Evolutionary conservation across 2,113 vertebrate species (phyloP).

Genomic region (cattle (Bos taurus)): DNA sequence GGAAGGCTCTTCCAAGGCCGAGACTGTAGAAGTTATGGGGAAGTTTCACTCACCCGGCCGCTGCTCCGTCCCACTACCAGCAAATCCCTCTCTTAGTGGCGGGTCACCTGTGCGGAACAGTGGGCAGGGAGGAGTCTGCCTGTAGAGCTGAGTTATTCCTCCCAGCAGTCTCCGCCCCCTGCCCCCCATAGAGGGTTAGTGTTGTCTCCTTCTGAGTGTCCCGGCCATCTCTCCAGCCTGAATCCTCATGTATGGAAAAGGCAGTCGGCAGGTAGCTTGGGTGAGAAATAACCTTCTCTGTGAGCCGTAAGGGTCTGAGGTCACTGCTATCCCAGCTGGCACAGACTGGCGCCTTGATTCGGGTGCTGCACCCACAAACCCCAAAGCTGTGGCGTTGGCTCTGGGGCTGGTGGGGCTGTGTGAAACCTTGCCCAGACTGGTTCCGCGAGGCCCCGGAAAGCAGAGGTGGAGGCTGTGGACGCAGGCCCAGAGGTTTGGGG

Average conservation of each 20-base stretch:
- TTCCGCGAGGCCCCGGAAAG: accelerated
- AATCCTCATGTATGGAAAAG: accelerated
- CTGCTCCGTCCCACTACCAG: accelerated
- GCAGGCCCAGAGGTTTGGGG: neutral
- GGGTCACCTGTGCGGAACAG: accelerated
- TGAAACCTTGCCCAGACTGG: accelerated
- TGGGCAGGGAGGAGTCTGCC: accelerated
- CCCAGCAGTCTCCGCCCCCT: accelerated
- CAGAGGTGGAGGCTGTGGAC: neutral
- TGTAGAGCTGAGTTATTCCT: accelerated
- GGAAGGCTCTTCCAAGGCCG: too few relatives aligned
- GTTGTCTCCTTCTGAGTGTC: neutral
- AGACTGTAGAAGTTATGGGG: accelerated
- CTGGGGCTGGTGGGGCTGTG: neutral
- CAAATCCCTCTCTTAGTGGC: neutral
- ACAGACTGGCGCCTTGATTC: accelerated
- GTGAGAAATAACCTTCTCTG: too few relatives aligned
- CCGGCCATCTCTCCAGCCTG: accelerated
- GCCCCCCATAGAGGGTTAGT: neutral
- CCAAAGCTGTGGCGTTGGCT: accelerated
- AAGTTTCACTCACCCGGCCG: accelerated
- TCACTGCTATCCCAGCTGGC: too few relatives aligned
- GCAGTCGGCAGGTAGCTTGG: accelerated
- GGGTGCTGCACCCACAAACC: accelerated
- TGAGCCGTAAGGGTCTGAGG: accelerated